Evolutionary conservation across 2,888 invertebrate genomes (phyloP).

Genomic region (Heliothis peltigera): DNA sequence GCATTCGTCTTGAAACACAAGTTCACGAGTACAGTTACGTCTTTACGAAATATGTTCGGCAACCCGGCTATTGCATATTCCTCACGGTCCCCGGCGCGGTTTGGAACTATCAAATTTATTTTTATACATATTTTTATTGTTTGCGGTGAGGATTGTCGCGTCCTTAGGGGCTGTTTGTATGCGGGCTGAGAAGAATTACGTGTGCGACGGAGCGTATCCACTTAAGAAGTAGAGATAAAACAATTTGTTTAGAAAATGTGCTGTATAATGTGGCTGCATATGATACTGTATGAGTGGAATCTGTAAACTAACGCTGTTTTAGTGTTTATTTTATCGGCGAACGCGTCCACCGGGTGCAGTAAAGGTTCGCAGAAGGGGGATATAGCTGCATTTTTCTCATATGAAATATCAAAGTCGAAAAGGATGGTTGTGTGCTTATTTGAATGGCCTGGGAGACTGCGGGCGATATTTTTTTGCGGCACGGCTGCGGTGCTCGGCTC

Average conservation of each 20-base stretch:
- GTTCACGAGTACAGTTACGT: constrained; percentile 44
- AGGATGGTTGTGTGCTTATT: constrained; percentile 61
- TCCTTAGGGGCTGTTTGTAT: constrained; percentile 88
- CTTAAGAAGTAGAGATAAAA: constrained; percentile 85
- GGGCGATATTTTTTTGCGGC: constrained; percentile 65
- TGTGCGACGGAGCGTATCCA: constrained; percentile 80
- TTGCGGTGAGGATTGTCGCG: constrained; percentile 87
- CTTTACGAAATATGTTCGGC: constrained; percentile 62
- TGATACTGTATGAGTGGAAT: constrained; percentile 73
- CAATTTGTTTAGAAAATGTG: constrained; percentile 86
- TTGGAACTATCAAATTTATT: constrained; percentile 86
- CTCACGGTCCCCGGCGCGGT: constrained; percentile 76
- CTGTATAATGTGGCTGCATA: constrained; percentile 76
- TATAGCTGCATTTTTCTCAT: constrained; percentile 74
- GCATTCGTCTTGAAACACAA: constrained; percentile 57
- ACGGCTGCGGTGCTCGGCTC: constrained; percentile 33
- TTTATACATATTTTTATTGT: constrained; percentile 89
- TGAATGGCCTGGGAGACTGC: constrained; percentile 52
- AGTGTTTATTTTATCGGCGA: constrained; percentile 75
- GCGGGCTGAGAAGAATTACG: constrained; percentile 87
- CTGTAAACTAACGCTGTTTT: constrained; percentile 73
- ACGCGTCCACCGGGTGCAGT: constrained; percentile 73
- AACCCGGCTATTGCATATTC: constrained; percentile 76
- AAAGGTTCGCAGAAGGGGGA: constrained; percentile 64
- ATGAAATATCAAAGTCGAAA: constrained; percentile 68